Percentiles rank a stretch among this genome's conserved stretches.
Conservation (phyloP, 35 echinoderm and acorn worm species). For the Holothuria glaberrima region DNA sequence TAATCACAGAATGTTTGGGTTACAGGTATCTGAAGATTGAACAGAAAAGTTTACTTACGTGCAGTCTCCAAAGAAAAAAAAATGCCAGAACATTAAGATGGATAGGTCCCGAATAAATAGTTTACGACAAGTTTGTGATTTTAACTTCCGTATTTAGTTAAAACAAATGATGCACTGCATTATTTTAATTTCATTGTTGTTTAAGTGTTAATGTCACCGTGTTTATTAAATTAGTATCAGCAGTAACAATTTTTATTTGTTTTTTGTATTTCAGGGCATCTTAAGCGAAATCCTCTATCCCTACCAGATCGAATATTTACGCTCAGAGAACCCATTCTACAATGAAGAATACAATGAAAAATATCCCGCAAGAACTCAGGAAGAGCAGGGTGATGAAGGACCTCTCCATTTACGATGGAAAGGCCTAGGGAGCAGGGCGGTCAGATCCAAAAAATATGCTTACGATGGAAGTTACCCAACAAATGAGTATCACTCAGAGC, state of each 20-base stretch:
- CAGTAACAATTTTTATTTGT: not conserved
- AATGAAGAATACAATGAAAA: not conserved
- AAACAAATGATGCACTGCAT: too few species aligned
- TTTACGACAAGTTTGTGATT: too few species aligned
- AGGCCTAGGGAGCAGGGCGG: not conserved
- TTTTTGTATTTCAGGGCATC: conserved; percentile 2
- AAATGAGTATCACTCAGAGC: not conserved
- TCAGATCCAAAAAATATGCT: conserved; percentile 56
- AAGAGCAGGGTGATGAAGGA: not conserved
- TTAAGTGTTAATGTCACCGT: too few species aligned
- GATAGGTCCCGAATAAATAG: too few species aligned
- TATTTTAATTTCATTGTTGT: too few species aligned
- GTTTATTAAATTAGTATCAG: too few species aligned
- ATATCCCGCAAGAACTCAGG: conserved; percentile 15
- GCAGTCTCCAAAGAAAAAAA: too few species aligned
- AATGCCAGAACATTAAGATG: too few species aligned
- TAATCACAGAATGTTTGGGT: too few species aligned
- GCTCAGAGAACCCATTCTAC: conserved; percentile 4
- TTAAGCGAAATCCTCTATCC: conserved; percentile 15
- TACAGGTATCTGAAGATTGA: too few species aligned
- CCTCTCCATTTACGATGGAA: not conserved
- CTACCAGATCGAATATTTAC: conserved; percentile 38
- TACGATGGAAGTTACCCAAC: not conserved
- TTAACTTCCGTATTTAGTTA: too few species aligned
- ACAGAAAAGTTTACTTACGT: too few species aligned